Evolutionary conservation across 2,888 invertebrate species (phyloP).

Genomic region (Steinernema hermaphroditum): DNA sequence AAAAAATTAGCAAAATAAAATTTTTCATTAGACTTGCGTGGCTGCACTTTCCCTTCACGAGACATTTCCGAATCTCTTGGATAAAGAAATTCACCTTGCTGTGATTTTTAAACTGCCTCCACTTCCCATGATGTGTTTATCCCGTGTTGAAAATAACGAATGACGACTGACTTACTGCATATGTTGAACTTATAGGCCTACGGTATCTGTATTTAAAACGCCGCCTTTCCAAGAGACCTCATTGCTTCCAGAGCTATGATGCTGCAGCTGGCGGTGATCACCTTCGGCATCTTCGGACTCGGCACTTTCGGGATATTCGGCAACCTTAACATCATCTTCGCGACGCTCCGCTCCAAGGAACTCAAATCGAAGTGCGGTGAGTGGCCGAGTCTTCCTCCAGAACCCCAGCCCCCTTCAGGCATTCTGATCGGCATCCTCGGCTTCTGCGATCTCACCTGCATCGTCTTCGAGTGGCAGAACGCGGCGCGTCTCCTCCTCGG

Average conservation of each 20-base stretch:
- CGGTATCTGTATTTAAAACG: too few relatives aligned
- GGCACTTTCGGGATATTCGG: background rate
- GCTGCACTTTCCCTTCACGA: too few relatives aligned
- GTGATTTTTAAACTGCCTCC: too few relatives aligned
- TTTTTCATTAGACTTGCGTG: too few relatives aligned
- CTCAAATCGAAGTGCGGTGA: constrained; percentile 1
- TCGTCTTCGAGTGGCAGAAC: constrained; percentile 14
- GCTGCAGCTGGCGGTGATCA: background rate
- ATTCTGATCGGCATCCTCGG: constrained; percentile 1
- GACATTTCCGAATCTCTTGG: too few relatives aligned
- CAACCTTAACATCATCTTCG: background rate
- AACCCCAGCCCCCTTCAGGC: background rate
- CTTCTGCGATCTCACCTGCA: constrained; percentile 17
- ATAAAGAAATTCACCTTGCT: too few relatives aligned
- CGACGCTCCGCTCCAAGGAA: background rate
- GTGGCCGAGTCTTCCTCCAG: background rate
- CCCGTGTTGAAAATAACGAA: too few relatives aligned
- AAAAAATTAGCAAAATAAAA: too few relatives aligned
- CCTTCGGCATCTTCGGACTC: background rate
- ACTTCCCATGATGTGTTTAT: too few relatives aligned
- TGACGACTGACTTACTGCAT: too few relatives aligned
- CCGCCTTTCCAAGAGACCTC: background rate
- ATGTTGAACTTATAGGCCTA: too few relatives aligned
- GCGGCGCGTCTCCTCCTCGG: background rate
- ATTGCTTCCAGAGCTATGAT: constrained; percentile 1